phyloP scores from a whole-genome alignment of 1,140 invertebrate species.

The Odontomachus brunneus region DNA sequence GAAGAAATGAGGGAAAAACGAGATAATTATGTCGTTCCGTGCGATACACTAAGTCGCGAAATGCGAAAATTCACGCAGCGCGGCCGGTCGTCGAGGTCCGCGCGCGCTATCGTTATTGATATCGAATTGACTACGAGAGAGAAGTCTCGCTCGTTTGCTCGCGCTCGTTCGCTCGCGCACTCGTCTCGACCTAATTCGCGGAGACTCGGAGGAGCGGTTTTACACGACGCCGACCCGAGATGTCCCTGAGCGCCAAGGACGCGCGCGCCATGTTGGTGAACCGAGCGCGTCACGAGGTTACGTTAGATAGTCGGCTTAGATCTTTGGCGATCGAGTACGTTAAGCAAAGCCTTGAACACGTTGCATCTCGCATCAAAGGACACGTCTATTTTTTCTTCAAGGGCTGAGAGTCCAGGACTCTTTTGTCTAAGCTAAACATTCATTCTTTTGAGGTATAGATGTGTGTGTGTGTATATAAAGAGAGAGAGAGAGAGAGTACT shows the following conservation, averaged over 20 bases:
- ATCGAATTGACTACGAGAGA: conserved; percentile 72
- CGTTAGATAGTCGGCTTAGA: conserved; percentile 62
- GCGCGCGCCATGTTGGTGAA: conserved; percentile 68
- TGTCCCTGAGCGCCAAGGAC: conserved; percentile 80
- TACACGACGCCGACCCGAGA: conserved; percentile 61
- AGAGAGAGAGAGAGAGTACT: too few species aligned
- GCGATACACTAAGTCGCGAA: conserved; percentile 17
- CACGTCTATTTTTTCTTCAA: background rate
- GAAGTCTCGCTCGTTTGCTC: conserved; percentile 36
- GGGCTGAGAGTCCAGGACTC: background rate
- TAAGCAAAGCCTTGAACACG: background rate
- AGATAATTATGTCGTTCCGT: too few species aligned
- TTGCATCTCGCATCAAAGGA: background rate
- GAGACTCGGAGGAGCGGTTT: conserved; percentile 75
- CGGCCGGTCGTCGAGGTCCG: conserved; percentile 33
- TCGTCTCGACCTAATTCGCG: conserved; percentile 81
- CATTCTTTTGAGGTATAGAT: too few species aligned
- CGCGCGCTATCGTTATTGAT: conserved; percentile 75
- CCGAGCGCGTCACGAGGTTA: conserved; percentile 49
- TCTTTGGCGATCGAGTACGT: conserved; percentile 22
- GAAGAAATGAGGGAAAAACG: too few species aligned
- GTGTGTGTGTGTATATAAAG: too few species aligned
- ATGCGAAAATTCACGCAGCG: conserved; percentile 54
- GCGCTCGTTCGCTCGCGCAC: conserved; percentile 53
- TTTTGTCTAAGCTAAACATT: background rate